Conservation (phyloP, 2,797 vertebrate genomes). For the Poliocrania exsul region DNA sequence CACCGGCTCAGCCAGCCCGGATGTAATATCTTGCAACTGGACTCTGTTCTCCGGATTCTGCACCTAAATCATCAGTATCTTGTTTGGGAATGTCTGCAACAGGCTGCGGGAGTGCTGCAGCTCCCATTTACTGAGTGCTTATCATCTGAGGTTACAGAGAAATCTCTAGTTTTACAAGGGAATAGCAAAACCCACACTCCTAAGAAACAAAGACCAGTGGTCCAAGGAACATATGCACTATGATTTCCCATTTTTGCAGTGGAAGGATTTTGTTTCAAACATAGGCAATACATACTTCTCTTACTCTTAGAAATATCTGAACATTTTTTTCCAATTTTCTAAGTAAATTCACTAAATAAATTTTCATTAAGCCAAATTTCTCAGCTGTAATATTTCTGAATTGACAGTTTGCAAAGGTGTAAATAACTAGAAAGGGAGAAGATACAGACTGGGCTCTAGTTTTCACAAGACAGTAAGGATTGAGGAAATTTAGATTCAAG, state of each 20-base stretch:
- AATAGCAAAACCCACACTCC: background rate
- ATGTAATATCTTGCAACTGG: accelerated
- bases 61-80: accelerated
- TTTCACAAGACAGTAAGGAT: background rate
- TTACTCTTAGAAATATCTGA: background rate
- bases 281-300: background rate
- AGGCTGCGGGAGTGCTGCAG: background rate
- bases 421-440: background rate
- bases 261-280: background rate
- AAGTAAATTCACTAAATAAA: background rate
- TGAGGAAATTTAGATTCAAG: background rate
- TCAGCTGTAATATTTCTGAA: background rate
- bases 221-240: background rate
- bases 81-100: background rate
- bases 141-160: background rate
- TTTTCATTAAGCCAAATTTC: background rate
- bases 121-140: background rate
- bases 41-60: accelerated
- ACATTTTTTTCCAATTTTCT: background rate
- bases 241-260: background rate
- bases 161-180: background rate
- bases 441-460: background rate
- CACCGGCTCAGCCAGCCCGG: background rate
- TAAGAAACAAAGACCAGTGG: background rate
- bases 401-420: background rate